Evolutionary conservation across 2,797 vertebrate species (phyloP).

Genomic region (Catharus ustulatus): DNA sequence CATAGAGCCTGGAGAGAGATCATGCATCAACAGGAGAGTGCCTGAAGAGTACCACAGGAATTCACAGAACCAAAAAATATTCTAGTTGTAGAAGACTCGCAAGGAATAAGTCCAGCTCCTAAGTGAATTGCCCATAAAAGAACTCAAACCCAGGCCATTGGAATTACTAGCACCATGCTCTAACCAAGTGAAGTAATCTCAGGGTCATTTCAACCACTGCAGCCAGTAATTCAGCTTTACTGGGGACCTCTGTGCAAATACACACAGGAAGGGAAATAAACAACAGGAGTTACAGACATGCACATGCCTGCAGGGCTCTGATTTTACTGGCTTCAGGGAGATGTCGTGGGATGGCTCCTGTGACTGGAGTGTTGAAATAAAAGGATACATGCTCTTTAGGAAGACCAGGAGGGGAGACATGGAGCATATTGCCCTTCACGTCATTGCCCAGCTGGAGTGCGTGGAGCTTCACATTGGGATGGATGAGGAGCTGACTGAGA

Average conservation of each 20-base stretch:
- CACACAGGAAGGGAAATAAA: neutral
- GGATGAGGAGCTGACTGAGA: neutral
- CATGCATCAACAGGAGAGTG: neutral
- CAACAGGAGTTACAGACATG: neutral
- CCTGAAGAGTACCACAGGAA: neutral
- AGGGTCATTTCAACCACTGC: neutral
- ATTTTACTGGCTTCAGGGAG: neutral
- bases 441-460: neutral
- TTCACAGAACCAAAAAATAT: neutral
- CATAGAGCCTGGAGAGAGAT: neutral
- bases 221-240: neutral
- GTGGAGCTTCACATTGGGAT: neutral
- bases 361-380: neutral
- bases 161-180: neutral
- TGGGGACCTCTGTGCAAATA: neutral
- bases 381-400: neutral
- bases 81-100: neutral
- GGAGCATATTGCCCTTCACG: neutral
- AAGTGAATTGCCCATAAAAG: neutral
- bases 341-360: neutral
- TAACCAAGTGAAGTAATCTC: neutral
- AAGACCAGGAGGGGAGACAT: rapidly evolving
- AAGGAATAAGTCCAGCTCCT: neutral
- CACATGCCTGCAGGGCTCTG: neutral
- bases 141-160: neutral